Base-by-base conservation (phyloP, 2,888 invertebrate species). In the Rhamphomyia laevipes region DNA sequence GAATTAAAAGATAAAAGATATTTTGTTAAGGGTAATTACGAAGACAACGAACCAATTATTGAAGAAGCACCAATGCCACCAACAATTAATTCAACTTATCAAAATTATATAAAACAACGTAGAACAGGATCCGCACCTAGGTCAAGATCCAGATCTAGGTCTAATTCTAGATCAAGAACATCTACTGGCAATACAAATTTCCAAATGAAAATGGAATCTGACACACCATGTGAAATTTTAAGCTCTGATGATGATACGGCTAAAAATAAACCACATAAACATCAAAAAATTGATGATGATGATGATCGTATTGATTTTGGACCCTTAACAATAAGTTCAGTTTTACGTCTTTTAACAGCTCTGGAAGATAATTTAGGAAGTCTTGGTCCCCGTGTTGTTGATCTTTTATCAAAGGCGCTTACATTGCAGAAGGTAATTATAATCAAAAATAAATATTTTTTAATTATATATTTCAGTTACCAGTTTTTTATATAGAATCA, bases 311-410 rank as follows among this genome's bases (percentile, higher is more conserved):
- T 17, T 7, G 42, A 47, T 12, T 23, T 23, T 27, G 43, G 11
- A 23, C 10, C 43, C 5, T 4, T 17, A 18, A 73, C 73, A 55
- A 72, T 81, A 4, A 78, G 84, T 5, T 76, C 76, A 30, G 81
- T 86, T 37, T 68, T 90, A 46, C 74, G 89, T 11, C 71, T 86
- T 49, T 71, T 90, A 1, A 86, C 86, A 2, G 88, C 88, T 2
- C 67, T 90, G 10, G 89, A 90, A 63, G 82, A 82, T 57, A 81
- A 84, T 59, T 70, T 90, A 30, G 89, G 90, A 18, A 86, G 86
- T 31, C 71, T 89, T 21, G 88, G 87, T 0, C 86, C 87, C 0
- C 82, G 80, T 65, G 74, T 89, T 42, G 80, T 86, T 1, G 81
- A 84, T 44, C 64, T 54, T 54, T 67, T 86, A 31, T 78, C 80